A percentile compares a stretch with the other conserved stretches of the same genome.
Conservation (phyloP, 2,888 invertebrate species). For the Lagria hirta region DNA sequence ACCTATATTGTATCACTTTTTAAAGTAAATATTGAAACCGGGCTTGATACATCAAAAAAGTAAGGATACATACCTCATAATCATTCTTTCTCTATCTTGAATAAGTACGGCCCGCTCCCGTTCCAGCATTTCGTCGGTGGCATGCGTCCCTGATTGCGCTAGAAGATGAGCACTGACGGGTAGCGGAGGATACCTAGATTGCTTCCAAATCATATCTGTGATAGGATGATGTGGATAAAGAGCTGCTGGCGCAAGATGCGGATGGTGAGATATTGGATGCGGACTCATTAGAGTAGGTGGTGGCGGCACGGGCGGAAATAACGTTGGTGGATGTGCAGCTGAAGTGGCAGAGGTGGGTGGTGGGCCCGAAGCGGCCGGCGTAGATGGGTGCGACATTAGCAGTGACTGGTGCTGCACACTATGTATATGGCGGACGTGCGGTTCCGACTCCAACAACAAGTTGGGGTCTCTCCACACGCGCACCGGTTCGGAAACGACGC, state of each 20-base stretch:
- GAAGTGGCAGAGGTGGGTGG: constrained; percentile 47
- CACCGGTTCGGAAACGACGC: constrained; percentile 42
- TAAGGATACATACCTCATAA: constrained; percentile 58
- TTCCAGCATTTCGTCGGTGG: constrained; percentile 57
- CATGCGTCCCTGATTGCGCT: constrained; percentile 42
- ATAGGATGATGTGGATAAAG: constrained; percentile 44
- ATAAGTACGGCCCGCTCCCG: constrained; percentile 58
- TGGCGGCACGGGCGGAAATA: constrained; percentile 48
- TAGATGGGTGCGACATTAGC: constrained; percentile 61
- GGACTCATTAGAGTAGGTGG: constrained; percentile 51
- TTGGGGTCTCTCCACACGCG: constrained; percentile 63
- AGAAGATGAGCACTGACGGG: constrained; percentile 57
- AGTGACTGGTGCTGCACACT: constrained; percentile 63
- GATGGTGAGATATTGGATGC: constrained; percentile 47
- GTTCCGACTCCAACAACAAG: constrained; percentile 56
- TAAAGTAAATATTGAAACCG: too few relatives aligned
- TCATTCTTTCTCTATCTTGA: constrained; percentile 67
- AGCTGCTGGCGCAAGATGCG: constrained; percentile 41
- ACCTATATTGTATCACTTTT: too few relatives aligned
- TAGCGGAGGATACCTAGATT: constrained; percentile 56
- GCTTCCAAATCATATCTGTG: constrained; percentile 63
- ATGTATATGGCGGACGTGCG: constrained; percentile 62
- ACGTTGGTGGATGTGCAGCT: constrained; percentile 42
- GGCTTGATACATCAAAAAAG: background rate
- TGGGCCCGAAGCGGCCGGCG: constrained; percentile 46